phyloP scores from a whole-genome alignment of 2,113 vertebrate genomes.

The Platycercus adscitus region DNA sequence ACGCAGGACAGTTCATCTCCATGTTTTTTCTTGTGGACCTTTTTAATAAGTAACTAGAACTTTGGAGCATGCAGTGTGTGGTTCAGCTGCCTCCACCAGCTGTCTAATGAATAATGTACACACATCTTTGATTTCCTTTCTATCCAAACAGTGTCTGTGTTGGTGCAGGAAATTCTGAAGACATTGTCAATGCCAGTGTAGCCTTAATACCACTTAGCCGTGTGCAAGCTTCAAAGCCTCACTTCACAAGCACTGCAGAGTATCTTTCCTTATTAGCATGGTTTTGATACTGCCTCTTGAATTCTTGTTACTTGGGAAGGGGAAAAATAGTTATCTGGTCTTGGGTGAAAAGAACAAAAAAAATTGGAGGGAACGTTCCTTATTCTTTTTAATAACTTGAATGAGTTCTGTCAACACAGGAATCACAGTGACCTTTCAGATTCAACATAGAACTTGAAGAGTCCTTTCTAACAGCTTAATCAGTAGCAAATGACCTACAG shows the following conservation, averaged over 20 bases:
- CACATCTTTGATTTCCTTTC: background rate
- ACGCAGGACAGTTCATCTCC: background rate
- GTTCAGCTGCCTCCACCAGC: background rate
- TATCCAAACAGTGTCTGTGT: constrained; percentile 67
- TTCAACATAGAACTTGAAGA: background rate
- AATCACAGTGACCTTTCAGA: background rate
- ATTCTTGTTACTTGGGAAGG: background rate
- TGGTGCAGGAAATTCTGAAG: constrained; percentile 72
- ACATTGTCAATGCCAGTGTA: constrained; percentile 62
- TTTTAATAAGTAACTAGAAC: constrained; percentile 53
- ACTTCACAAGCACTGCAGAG: constrained; percentile 39
- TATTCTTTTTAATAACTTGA: background rate
- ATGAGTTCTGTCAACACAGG: background rate
- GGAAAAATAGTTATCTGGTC: background rate
- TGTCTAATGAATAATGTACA: constrained; percentile 40
- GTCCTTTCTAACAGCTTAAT: background rate
- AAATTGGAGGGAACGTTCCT: accelerated
- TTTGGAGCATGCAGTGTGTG: background rate
- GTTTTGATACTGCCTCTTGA: background rate
- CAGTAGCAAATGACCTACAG: background rate
- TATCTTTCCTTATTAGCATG: constrained; percentile 18
- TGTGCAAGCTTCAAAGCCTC: constrained; percentile 42
- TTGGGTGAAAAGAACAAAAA: background rate
- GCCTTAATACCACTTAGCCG: constrained; percentile 59
- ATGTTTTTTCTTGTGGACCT: background rate